A percentile compares a stretch with the other conserved stretches of the same genome.
Conservation (phyloP, 2,113 vertebrate genomes). For the Benthochromis sp. region DNA sequence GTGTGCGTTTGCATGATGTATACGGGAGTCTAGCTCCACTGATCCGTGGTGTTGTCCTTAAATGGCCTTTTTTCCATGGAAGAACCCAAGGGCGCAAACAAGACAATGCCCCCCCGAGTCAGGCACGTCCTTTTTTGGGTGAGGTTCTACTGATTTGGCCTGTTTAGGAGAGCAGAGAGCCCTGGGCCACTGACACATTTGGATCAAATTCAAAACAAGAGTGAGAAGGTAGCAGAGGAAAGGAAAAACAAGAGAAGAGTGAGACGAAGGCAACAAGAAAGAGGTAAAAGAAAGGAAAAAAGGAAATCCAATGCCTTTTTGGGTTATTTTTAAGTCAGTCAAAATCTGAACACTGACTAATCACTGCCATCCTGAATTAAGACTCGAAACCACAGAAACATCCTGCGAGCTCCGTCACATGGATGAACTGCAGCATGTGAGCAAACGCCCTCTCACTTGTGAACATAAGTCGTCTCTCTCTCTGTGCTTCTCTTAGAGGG, state of each 20-base stretch:
- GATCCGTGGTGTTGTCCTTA: conserved; percentile 20
- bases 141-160: background rate
- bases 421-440: conserved; percentile 6
- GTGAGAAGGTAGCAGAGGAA: background rate
- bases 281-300: background rate
- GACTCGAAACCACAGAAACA: background rate
- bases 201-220: background rate
- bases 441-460: background rate
- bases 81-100: background rate
- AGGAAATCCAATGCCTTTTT: background rate
- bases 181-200: background rate
- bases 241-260: background rate
- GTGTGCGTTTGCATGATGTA: conserved; percentile 1
- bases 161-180: background rate
- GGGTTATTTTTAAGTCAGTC: background rate
- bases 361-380: background rate
- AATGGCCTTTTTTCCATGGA: background rate
- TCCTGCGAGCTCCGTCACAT: background rate
- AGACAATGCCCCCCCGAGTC: background rate
- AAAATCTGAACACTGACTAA: background rate
- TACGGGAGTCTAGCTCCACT: background rate
- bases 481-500: conserved; percentile 14
- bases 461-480: background rate
- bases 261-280: background rate
- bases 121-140: background rate